Evolutionary conservation across 2,113 vertebrate species (phyloP), one percentile per base, ranked within the genome.

Genomic region (Alethe diademata): DNA sequence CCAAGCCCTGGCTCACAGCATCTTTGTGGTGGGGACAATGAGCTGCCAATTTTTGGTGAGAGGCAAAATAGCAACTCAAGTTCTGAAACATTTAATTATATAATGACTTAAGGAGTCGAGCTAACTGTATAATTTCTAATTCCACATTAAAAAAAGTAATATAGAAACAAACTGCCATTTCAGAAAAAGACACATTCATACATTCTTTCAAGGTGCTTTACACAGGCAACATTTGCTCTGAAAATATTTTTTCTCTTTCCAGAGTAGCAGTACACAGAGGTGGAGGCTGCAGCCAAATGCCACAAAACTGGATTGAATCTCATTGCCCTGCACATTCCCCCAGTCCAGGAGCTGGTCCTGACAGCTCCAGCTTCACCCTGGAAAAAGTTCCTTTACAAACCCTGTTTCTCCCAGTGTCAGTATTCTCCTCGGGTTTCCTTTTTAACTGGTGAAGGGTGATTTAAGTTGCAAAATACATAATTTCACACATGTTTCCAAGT

Each of bases 1-100:
- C 64, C 42, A 91, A 92, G 69, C 71, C 31, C 82, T 78, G 57
- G 38, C 60, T 93, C 29, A 24, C 24, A 83, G 61, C 28, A 26
- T 43, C 67, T 95, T 78, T 67, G 47, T 43, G 89, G 73, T 19
- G 14, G 51, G n/a, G 4, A 8, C 23, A 58, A 50, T 2, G 9
- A 29, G 14, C 48, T 80, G 58, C 64, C 45, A 64, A 22, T 48
- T 81, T 87, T 54, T 51, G 17, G 35, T 58, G 67, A 45, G 29
- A 50, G 40, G 38, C 47, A 86, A 71, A 79, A 56, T 4, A 43
- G 14, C 0, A 0, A 26, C 36, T 73, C n/a, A 8, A 40, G 28
- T 75, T 88, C 47, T 76, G 38, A 95, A 94, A 76, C 47, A 84
- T 88, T 96, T 83, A 90, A 72, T 61, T 76, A 91, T 65, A 74